These are phyloP conservation scores for Caligus rogercresseyi DNA, from an alignment of 1,140 invertebrate species.

Conservation along the genomic window DNA sequence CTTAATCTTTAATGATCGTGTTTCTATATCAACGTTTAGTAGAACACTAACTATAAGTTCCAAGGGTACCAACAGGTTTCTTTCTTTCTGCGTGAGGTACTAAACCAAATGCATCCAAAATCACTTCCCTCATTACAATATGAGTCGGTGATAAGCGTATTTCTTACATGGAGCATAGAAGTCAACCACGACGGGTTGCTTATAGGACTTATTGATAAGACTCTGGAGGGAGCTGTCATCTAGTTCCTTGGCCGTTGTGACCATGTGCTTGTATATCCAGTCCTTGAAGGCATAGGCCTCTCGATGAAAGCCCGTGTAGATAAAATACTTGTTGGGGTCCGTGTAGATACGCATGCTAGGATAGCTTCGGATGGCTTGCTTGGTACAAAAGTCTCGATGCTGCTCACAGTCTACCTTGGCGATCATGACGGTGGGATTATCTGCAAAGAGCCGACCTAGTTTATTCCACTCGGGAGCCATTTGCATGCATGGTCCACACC, in stretches of 20 bases:
- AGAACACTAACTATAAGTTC: no score
- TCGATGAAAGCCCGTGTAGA: background rate
- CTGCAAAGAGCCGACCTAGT: background rate
- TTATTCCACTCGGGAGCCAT: slow-evolving; percentile 36
- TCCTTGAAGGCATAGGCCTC: background rate
- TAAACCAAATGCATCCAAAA: no score
- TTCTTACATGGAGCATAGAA: slow-evolving; percentile 7
- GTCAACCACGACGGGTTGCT: background rate
- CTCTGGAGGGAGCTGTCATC: background rate
- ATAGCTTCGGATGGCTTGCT: background rate
- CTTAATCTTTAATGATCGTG: no score
- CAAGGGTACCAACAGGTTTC: no score
- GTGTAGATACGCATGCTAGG: background rate
- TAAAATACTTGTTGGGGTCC: background rate
- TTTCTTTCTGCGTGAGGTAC: no score
- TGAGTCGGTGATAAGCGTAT: no score
- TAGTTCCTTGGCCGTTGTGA: background rate
- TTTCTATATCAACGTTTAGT: no score
- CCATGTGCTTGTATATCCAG: background rate
- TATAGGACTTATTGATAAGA: background rate
- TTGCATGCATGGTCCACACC: slow-evolving; percentile 47
- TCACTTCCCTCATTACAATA: no score
- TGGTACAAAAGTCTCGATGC: background rate
- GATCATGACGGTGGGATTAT: background rate
- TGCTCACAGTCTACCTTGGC: slow-evolving; percentile 1